A percentile compares a stretch with the other conserved stretches of the same genome.
These are phyloP conservation scores for Gadopsis marmoratus DNA, from an alignment of 2,797 vertebrate genomes.

Conservation along the genomic window DNA sequence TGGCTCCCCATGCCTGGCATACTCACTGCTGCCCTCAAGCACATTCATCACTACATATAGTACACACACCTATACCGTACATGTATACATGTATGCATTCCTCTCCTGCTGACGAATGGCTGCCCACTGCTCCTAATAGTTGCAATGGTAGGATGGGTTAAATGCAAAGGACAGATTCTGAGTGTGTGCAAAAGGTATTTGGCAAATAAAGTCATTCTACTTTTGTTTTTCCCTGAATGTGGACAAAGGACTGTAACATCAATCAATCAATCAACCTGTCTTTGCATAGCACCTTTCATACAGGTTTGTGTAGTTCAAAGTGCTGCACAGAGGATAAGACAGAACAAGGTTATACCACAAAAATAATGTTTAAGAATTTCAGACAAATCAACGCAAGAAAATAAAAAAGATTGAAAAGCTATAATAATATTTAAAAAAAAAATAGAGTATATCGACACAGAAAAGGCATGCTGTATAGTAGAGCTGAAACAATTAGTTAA, in stretches of 20 bases:
- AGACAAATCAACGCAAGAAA: too few species aligned
- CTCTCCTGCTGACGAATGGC: neutral
- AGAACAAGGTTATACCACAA: too few species aligned
- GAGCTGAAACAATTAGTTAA: neutral
- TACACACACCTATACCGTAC: conserved; percentile 17
- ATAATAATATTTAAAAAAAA: too few species aligned
- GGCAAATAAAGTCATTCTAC: neutral
- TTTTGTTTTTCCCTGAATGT: neutral
- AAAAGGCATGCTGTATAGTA: neutral
- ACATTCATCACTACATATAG: conserved; percentile 41
- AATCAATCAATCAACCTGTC: too few species aligned
- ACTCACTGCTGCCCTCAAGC: conserved; percentile 26
- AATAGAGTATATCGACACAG: neutral
- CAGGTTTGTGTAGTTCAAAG: too few species aligned
- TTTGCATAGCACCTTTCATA: too few species aligned
- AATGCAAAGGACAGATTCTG: conserved; percentile 1
- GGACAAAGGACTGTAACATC: neutral
- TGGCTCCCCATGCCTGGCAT: conserved; percentile 59
- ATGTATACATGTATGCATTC: conserved; percentile 6
- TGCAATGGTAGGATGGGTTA: neutral
- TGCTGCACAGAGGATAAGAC: too few species aligned
- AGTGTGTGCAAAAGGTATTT: neutral
- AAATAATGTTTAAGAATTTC: too few species aligned
- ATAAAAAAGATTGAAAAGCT: too few species aligned
- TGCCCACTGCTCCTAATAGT: neutral